Conservation (phyloP, 2,797 vertebrate genomes). For the Onychomys arenicola region DNA sequence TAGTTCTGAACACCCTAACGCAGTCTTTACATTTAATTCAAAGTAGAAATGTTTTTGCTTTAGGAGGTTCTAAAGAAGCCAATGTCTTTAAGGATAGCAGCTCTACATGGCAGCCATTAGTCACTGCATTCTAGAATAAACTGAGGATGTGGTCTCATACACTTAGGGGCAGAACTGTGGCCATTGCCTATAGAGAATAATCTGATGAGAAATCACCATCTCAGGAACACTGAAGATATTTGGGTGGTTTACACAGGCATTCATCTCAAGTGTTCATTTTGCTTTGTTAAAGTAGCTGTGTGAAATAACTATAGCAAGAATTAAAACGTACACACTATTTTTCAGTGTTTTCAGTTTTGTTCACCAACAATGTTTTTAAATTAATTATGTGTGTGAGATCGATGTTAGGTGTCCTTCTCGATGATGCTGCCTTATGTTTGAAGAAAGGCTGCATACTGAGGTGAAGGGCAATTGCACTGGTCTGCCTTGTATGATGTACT, state of each 20-base stretch:
- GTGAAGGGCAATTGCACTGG: rapidly evolving
- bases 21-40: not conserved
- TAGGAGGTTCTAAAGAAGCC: not conserved
- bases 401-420: not conserved
- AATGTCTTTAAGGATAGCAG: not conserved
- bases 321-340: not conserved
- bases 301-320: conserved; percentile 39
- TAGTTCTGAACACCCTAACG: not conserved
- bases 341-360: not conserved
- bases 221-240: not conserved
- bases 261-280: conserved; percentile 34
- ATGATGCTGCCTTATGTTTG: too few relatives aligned
- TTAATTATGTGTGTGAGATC: not conserved
- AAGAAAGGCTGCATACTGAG: not conserved
- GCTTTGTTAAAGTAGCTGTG: not conserved
- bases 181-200: not conserved
- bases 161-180: not conserved
- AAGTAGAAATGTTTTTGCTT: not conserved
- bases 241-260: not conserved
- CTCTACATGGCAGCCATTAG: not conserved
- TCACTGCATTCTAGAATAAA: not conserved
- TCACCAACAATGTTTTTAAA: not conserved
- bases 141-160: not conserved
- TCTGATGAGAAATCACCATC: not conserved
- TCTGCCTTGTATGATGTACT: rapidly evolving